Evolutionary conservation across 2,113 vertebrate genomes (phyloP).

Genomic region (Corythornis cristatus): DNA sequence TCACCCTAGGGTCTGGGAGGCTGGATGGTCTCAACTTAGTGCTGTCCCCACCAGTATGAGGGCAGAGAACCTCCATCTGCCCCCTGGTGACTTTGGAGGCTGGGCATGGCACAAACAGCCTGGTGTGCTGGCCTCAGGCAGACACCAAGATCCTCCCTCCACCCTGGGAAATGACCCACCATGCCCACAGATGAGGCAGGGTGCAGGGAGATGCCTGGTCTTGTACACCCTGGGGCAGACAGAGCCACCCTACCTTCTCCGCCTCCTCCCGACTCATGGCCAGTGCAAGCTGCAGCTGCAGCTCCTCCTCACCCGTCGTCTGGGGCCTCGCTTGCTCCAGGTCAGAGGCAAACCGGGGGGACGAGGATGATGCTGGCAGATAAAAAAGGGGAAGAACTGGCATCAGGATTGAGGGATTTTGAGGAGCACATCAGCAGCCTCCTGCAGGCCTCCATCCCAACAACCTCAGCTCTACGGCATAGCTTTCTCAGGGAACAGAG

Average conservation of each 20-base stretch:
- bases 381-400: neutral
- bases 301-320: slow-evolving; percentile 92
- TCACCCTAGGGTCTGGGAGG: neutral
- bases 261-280: slow-evolving; percentile 96
- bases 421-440: neutral
- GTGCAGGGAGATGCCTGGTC: neutral
- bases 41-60: neutral
- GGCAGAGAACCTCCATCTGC: neutral
- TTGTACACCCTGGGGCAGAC: fast-evolving
- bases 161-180: neutral
- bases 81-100: neutral
- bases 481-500: neutral
- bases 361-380: slow-evolving; percentile 84
- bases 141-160: neutral
- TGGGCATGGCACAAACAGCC: fast-evolving
- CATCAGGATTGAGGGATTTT: neutral
- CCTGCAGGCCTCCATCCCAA: neutral
- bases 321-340: slow-evolving; percentile 91
- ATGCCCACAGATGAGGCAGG: neutral
- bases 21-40: neutral
- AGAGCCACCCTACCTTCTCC: slow-evolving; percentile 84
- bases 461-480: fast-evolving
- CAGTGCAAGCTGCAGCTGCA: slow-evolving; percentile 94
- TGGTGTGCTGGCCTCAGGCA: neutral
- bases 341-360: slow-evolving; percentile 83